Conservation (phyloP, 2,113 vertebrate species). For the Electrona antarctica region DNA sequence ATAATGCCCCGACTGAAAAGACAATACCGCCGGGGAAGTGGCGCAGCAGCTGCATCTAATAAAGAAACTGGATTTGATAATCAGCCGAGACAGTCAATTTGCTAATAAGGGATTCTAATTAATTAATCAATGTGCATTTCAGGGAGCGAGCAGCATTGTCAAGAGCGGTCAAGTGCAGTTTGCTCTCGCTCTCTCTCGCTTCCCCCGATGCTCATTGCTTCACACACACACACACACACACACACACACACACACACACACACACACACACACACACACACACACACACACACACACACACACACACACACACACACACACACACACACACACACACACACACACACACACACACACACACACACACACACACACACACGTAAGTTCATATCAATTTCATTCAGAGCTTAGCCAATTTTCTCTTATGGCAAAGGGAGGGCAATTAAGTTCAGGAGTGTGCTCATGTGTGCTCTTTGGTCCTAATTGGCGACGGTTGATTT, state of each 20-base stretch:
- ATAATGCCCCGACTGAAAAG: not conserved
- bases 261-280: too few species aligned
- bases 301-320: too few species aligned
- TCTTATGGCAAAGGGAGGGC: constrained; percentile 26
- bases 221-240: not conserved
- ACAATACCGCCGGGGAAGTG: constrained; percentile 29
- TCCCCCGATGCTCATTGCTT: constrained; percentile 29
- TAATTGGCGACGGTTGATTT: not conserved
- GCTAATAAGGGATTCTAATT: constrained; percentile 82
- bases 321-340: too few species aligned
- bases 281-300: too few species aligned
- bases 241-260: too few species aligned
- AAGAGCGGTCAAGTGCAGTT: constrained; percentile 79
- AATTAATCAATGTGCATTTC: constrained; percentile 82
- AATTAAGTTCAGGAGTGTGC: constrained; percentile 39
- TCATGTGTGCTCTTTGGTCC: not conserved
- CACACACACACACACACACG: constrained; percentile 14
- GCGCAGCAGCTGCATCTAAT: constrained; percentile 65
- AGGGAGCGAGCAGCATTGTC: constrained; percentile 71
- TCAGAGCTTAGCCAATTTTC: constrained; percentile 55
- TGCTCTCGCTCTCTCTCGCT: constrained; percentile 59
- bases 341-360: too few species aligned
- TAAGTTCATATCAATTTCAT: constrained; percentile 65
- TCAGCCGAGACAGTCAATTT: constrained; percentile 81
- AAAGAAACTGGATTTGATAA: constrained; percentile 79